phyloP scores from a whole-genome alignment of 1,140 invertebrate genomes.

The Zaprionus nigranus region DNA sequence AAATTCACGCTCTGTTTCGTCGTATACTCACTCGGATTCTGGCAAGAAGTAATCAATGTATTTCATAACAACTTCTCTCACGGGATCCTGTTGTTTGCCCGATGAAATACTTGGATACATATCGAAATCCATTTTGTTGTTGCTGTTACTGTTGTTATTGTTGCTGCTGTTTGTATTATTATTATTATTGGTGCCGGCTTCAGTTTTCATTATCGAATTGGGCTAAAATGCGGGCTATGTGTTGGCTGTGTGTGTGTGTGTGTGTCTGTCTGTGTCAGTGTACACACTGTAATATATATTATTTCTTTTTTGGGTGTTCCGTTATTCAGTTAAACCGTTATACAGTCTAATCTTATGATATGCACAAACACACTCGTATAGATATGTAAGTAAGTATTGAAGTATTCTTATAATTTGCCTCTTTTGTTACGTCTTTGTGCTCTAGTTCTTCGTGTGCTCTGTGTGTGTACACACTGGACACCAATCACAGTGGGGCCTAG shows the following conservation, averaged over 20 bases:
- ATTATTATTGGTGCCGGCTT: conserved; percentile 60
- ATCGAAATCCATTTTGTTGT: conserved; percentile 85
- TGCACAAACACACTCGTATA: conserved; percentile 32
- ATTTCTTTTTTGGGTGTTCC: conserved; percentile 1
- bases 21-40: conserved; percentile 87
- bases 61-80: conserved; percentile 88
- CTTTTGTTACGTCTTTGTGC: conserved; percentile 6
- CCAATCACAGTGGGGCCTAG: too few relatives aligned
- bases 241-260: neutral
- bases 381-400: conserved; percentile 19
- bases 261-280: too few relatives aligned
- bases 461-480: conserved; percentile 1
- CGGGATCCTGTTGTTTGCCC: conserved; percentile 88
- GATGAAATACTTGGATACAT: conserved; percentile 86
- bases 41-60: conserved; percentile 89
- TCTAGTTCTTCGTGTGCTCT: neutral
- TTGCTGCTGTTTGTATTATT: conserved; percentile 46
- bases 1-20: neutral
- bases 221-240: conserved; percentile 22
- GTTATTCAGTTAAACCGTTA: conserved; percentile 25
- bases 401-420: conserved; percentile 19
- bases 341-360: conserved; percentile 42
- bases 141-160: conserved; percentile 38
- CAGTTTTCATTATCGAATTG: conserved; percentile 74
- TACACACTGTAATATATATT: conserved; percentile 8